phyloP scores from a whole-genome alignment of 2,113 vertebrate species.

The Lichenostomus cassidix region DNA sequence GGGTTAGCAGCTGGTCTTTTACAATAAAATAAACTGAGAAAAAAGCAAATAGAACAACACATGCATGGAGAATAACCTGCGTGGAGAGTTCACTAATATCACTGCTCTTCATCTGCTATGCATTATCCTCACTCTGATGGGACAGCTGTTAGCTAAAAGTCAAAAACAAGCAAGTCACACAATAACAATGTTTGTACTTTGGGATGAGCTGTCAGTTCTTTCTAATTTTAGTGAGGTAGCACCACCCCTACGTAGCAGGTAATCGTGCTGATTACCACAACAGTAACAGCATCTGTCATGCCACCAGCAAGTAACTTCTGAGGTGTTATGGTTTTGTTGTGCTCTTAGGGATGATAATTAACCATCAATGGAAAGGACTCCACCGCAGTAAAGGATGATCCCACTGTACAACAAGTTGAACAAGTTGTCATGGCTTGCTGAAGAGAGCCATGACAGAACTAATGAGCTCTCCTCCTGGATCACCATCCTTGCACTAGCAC shows the following conservation, averaged over 20 bases:
- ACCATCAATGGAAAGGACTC: background rate
- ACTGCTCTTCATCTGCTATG: background rate
- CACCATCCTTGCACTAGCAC: background rate
- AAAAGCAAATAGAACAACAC: conserved; percentile 9
- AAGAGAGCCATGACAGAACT: background rate
- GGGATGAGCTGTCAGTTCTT: background rate
- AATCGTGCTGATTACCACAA: background rate
- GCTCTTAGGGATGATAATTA: background rate
- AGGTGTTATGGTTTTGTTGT: conserved; percentile 10
- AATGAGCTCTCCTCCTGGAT: background rate
- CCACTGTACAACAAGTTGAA: background rate
- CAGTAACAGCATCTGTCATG: conserved; percentile 13
- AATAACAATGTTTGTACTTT: conserved; percentile 13
- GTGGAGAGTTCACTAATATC: background rate
- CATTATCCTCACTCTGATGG: conserved; percentile 6
- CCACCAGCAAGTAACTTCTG: background rate
- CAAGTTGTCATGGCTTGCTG: background rate
- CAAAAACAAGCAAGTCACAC: conserved; percentile 39
- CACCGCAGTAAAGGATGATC: background rate
- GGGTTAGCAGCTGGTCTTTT: background rate
- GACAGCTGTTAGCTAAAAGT: conserved; percentile 7
- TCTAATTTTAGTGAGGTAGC: conserved; percentile 27
- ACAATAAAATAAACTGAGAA: background rate
- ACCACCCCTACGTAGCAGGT: background rate
- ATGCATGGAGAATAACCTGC: background rate